Evolutionary conservation across 2,797 vertebrate species (phyloP), one percentile per base, ranked within the genome.

Genomic region (Brachyalestes nurse): DNA sequence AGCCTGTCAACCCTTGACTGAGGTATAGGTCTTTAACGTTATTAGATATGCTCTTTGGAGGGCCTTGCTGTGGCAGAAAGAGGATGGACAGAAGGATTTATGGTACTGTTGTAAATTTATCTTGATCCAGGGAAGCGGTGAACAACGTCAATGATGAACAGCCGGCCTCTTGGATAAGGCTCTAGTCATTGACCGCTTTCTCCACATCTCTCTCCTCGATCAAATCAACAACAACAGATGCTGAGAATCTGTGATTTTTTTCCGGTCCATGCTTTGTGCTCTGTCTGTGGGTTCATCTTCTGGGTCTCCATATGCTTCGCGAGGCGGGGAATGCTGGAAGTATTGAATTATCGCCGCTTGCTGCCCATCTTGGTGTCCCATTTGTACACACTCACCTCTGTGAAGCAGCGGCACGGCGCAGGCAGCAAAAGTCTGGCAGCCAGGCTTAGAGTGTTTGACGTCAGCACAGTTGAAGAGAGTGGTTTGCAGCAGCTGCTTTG

Each of bases 401-500:
- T 61, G 38, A 71, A 72, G n/a, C 58, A 72, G 42, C 40, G 55
- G 12, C 57, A 61, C 66, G 38, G 67, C 58, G 23, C 61, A 73
- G 16, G 66, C 28, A 66, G 28, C 9, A 61, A 40, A 40, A 67
- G 47, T n/a, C 38, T 49, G 70, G 64, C 51, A 51, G 69, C 38
- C 3, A 4, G 28, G 6, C 55, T 6, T 62, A 25, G 71, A 51
- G 77, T 78, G 12, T 77, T 78, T 84, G 77, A 87, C 51, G 70
- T 83, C 83, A 78, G 38, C 58, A 13, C 25, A 75, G 53, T 79
- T 12, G 61, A 28, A 66, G 65, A 6, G 73, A 28, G 76, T 14
- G 47, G 70, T 72, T 38, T 60, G 66, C 57, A 42, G 71, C 83
- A 85, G 85, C 83, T 87, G 86, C 64, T 60, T 38, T 66, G 62